These are phyloP conservation scores for Apis laboriosa DNA, from an alignment of 1,140 invertebrate species.

Conservation along the genomic window DNA sequence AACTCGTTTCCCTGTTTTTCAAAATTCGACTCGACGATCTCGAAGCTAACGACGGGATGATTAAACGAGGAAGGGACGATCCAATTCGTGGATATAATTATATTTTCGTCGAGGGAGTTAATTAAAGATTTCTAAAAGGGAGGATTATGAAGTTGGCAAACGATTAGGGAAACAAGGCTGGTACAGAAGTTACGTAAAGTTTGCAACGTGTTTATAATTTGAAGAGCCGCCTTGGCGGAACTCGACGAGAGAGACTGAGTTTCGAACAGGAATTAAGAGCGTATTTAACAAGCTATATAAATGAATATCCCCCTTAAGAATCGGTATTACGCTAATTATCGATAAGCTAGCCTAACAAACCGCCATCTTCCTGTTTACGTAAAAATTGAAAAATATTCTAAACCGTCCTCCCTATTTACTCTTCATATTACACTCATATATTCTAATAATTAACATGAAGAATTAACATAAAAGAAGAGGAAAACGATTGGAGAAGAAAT, in stretches of 20 bases:
- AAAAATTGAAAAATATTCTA: no score
- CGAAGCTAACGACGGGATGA: no score
- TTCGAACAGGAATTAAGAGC: not conserved
- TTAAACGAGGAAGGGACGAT: not conserved
- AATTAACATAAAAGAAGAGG: no score
- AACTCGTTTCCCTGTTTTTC: no score
- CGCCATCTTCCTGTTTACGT: no score
- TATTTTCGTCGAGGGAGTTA: not conserved
- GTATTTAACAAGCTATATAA: not conserved
- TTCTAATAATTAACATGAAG: no score
- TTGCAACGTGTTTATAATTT: not conserved
- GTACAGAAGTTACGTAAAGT: not conserved
- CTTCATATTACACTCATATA: no score
- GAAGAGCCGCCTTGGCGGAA: not conserved
- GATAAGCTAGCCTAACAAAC: no score
- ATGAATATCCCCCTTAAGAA: not conserved
- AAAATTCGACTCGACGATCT: conserved; percentile 19
- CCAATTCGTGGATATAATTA: not conserved
- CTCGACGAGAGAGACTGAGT: not conserved
- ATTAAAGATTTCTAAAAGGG: not conserved
- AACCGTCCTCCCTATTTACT: no score
- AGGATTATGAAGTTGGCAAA: not conserved
- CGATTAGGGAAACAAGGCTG: not conserved
- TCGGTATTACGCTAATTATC: no score
- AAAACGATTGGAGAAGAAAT: no score